A percentile compares a stretch with the other conserved stretches of the same genome.
Conservation (phyloP, 2,888 invertebrate genomes). For the Leucoma salicis region DNA sequence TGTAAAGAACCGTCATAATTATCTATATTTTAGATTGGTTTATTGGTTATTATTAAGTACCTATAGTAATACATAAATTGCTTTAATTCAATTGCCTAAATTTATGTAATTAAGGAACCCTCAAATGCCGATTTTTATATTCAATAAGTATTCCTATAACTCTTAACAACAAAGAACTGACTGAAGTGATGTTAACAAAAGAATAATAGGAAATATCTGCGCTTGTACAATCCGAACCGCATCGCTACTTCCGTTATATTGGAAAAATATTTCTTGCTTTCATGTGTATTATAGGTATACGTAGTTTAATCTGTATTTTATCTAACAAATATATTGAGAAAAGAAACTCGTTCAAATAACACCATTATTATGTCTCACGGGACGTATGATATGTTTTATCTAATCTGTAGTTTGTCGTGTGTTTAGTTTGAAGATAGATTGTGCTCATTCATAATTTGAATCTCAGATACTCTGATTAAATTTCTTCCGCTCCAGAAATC, state of each 20-base stretch:
- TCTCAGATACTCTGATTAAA: constrained; percentile 58
- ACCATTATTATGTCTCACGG: constrained; percentile 2
- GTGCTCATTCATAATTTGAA: constrained; percentile 48
- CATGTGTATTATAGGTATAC: constrained; percentile 44
- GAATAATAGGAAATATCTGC: constrained; percentile 75
- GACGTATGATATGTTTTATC: constrained; percentile 25
- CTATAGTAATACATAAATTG: too few relatives aligned
- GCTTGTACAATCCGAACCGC: constrained; percentile 64
- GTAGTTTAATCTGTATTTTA: constrained; percentile 31
- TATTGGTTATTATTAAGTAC: too few relatives aligned
- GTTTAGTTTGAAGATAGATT: constrained; percentile 28
- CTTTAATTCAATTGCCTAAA: too few relatives aligned
- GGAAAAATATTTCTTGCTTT: constrained; percentile 67
- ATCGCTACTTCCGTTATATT: constrained; percentile 66
- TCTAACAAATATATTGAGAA: constrained; percentile 19
- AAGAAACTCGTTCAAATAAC: constrained; percentile 15
- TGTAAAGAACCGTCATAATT: too few relatives aligned
- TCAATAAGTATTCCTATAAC: constrained; percentile 64
- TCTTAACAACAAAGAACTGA: constrained; percentile 71
- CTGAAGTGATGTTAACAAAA: constrained; percentile 69
- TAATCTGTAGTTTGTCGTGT: constrained; percentile 29
- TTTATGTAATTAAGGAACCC: too few relatives aligned
- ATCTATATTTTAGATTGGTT: too few relatives aligned
- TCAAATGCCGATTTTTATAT: too few relatives aligned
- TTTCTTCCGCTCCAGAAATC: constrained; percentile 49